These are phyloP conservation scores for Pristionchus arcanus DNA, from an alignment of 2,888 invertebrate genomes.

Conservation along the genomic window DNA sequence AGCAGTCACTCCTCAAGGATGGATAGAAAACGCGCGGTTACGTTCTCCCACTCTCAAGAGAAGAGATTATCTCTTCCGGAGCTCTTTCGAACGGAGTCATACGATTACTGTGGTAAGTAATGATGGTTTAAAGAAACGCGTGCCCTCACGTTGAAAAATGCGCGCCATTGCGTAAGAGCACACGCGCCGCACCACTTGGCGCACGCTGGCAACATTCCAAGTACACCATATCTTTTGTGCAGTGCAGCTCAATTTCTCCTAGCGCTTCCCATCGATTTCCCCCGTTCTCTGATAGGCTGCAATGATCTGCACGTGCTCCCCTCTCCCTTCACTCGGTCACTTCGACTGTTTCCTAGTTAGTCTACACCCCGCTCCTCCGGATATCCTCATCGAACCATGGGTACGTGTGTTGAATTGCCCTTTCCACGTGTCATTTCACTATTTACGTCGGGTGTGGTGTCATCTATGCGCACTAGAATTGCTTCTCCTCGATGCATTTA, in stretches of 20 bases:
- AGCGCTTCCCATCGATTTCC: constrained; percentile 3
- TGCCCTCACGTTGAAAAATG: background rate
- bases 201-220: background rate
- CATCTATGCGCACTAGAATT: background rate
- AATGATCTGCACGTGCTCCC: background rate
- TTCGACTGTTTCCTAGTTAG: background rate
- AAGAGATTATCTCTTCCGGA: constrained; percentile 57
- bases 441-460: too few species aligned
- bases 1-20: background rate
- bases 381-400: constrained; percentile 14
- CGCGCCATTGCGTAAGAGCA: background rate
- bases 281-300: background rate
- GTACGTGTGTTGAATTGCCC: background rate
- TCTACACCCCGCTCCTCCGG: background rate
- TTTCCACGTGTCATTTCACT: background rate
- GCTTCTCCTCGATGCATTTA: background rate
- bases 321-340: background rate
- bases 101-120: constrained; percentile 53
- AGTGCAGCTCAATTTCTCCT: background rate
- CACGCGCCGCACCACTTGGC: background rate
- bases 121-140: background rate
- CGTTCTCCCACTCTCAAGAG: constrained; percentile 31
- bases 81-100: constrained; percentile 54
- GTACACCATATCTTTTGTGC: background rate
- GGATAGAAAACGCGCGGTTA: background rate